These are phyloP conservation scores for Rhadina sibilatrix DNA, from an alignment of 2,113 vertebrate genomes.

Conservation along the genomic window DNA sequence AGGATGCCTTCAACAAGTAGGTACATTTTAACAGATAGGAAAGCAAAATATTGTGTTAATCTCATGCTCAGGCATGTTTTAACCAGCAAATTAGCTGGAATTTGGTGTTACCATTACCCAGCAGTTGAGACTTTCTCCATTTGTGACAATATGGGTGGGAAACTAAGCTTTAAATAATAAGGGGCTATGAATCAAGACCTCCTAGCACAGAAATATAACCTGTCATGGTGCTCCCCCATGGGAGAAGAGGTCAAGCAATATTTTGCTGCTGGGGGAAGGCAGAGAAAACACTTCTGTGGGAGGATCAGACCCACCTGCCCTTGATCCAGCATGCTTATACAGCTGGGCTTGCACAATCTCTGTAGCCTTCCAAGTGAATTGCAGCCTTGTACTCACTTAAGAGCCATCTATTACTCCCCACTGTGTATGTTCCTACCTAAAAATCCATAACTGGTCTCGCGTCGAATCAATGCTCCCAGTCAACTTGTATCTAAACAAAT, in stretches of 20 bases:
- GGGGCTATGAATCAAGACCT: not conserved
- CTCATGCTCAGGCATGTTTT: not conserved
- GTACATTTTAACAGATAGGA: not conserved
- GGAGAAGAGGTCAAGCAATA: not conserved
- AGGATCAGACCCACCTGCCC: not conserved
- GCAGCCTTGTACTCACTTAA: not conserved
- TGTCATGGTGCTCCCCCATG: not conserved
- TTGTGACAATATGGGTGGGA: not conserved
- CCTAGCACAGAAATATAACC: not conserved
- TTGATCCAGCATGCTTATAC: not conserved
- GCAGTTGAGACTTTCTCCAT: not conserved
- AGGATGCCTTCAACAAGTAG: not conserved
- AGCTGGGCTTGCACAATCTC: not conserved
- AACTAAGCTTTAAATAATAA: not conserved
- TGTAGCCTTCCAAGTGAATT: not conserved
- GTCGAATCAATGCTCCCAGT: conserved; percentile 70
- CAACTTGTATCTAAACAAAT: conserved; percentile 74
- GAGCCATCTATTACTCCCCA: conserved; percentile 27
- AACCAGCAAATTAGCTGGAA: not conserved
- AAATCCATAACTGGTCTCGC: conserved; percentile 69
- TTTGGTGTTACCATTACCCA: not conserved
- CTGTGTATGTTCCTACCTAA: conserved; percentile 22
- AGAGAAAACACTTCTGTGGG: not conserved
- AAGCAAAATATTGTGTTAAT: not conserved
- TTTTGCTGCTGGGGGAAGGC: not conserved